Evolutionary conservation across 2,113 vertebrate species (phyloP).

Genomic region (Vanacampus margaritifer): DNA sequence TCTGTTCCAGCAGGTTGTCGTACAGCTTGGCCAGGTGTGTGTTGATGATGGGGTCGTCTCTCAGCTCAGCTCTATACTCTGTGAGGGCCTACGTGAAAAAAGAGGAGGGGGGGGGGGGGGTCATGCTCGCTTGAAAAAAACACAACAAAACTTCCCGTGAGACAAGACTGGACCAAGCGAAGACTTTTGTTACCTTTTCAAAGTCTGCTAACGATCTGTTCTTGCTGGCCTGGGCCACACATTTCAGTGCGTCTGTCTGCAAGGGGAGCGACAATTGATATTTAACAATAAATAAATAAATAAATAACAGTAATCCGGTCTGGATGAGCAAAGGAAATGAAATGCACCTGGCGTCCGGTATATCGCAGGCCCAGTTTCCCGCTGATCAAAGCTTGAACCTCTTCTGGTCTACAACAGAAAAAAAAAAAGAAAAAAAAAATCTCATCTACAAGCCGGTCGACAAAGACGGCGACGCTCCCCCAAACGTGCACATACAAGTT

Average conservation of each 20-base stretch:
- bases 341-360: constrained; percentile 86
- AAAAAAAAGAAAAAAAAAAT: not conserved
- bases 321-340: not conserved
- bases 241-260: constrained; percentile 95
- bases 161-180: not conserved
- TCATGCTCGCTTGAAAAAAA: not conserved
- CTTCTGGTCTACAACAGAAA: constrained; percentile 81
- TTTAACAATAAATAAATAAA: not conserved
- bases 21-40: constrained; percentile 95
- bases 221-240: constrained; percentile 96
- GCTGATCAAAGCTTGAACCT: constrained; percentile 92
- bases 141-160: not conserved
- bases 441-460: not conserved
- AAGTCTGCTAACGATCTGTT: constrained; percentile 98
- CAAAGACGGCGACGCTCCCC: no score
- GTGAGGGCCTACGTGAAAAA: constrained; percentile 85
- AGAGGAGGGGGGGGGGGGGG: not conserved
- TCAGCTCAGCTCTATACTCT: constrained; percentile 94
- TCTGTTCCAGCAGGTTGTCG: constrained; percentile 97
- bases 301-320: not conserved
- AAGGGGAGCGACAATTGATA: constrained; percentile 10
- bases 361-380: constrained; percentile 93
- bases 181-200: constrained; percentile 83
- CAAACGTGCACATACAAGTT: constrained; percentile 78
- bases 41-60: constrained; percentile 96